Evolutionary conservation across 2,888 invertebrate genomes (phyloP), one percentile per base, ranked within the genome.

Genomic region (Antitype chi): DNA sequence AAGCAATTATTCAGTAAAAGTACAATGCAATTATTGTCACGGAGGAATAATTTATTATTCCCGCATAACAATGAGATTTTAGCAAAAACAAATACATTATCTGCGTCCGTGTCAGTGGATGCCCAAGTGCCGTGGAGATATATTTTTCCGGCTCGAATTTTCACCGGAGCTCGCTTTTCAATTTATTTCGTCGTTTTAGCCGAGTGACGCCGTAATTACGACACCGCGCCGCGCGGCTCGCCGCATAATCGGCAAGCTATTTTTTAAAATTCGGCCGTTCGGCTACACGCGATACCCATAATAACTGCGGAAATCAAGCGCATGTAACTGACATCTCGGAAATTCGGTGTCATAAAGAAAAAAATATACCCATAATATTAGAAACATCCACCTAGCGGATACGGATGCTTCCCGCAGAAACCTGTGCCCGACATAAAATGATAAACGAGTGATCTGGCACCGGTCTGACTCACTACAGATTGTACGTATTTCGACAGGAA

Each of bases 141-240:
- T 94, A 94, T 95, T 94, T 89, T 94, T 93, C 94, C 92, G 91
- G 91, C 91, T 90, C 91, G 90, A 89, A 94, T 94, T 94, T 95
- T 94, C 92, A 93, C 93, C 91, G 93, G 92, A 92, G 93, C 92
- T 91, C 90, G 94, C 93, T 93, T 95, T 96, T 95, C 95, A 96
- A 95, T 96, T 96, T 95, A 95, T 96, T 95, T 94, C 91, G 92
- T 91, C 93, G 94, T 95, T 96, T 95, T 94, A 94, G 93, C 92
- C 91, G 93, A 94, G 92, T 94, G 95, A 94, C 92, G 94, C 92
- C 92, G 94, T 95, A 95, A 95, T 96, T 95, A 95, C 94, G 91
- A 90, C 89, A 89, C 90, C 90, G 91, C 89, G 89, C 87, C 88
- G 88, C 85, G 89, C 89, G 92, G 92, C 89, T 90, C 89, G 89